phyloP scores from a whole-genome alignment of 2,113 vertebrate species.

The Burhinus bistriatus region DNA sequence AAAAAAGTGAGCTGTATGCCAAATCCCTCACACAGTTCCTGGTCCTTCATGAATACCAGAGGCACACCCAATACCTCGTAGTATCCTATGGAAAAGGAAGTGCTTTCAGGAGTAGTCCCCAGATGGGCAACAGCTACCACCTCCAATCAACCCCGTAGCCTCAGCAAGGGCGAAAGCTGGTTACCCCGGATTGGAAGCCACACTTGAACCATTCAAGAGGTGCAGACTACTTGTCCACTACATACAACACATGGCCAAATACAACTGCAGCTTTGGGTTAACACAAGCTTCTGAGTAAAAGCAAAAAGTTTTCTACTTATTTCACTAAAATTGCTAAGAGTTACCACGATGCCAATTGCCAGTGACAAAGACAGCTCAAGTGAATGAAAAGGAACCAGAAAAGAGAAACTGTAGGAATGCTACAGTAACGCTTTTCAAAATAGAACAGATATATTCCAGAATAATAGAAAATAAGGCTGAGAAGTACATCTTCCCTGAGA shows the following conservation, averaged over 20 bases:
- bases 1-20: neutral
- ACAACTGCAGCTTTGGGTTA: neutral
- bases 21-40: neutral
- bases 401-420: neutral
- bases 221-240: neutral
- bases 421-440: neutral
- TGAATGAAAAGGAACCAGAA: neutral
- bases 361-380: neutral
- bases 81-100: neutral
- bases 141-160: accelerated
- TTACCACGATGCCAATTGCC: neutral
- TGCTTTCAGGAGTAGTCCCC: neutral
- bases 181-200: neutral
- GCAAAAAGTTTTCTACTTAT: neutral
- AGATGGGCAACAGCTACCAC: neutral
- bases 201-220: neutral
- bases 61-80: neutral
- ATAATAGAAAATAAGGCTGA: neutral
- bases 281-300: neutral
- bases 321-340: neutral
- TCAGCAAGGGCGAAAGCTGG: neutral
- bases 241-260: neutral
- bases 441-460: neutral
- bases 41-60: neutral
- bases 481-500: no score